phyloP scores from a whole-genome alignment of 2,888 invertebrate genomes.

The Drosophila anceps region DNA sequence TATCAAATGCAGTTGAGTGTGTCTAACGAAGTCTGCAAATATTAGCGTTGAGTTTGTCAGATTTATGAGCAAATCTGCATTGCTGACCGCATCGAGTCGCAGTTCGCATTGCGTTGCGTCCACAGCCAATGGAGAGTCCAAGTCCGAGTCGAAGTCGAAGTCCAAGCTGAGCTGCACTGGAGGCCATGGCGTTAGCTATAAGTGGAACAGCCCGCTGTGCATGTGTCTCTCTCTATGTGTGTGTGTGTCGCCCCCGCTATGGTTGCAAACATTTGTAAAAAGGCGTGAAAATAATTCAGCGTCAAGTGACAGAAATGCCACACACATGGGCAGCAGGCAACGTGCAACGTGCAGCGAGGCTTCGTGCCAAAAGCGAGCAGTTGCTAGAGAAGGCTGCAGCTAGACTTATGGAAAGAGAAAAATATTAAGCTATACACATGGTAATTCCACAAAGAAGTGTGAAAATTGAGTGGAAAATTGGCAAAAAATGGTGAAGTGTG shows the following conservation, averaged over 20 bases:
- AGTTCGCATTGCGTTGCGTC: slow-evolving; percentile 15
- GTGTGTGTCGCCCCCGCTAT: slow-evolving; percentile 69
- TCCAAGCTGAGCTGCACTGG: slow-evolving; percentile 42
- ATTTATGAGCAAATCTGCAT: slow-evolving; percentile 81
- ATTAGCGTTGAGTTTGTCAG: slow-evolving; percentile 81
- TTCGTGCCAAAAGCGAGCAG: slow-evolving; percentile 7
- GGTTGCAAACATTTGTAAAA: slow-evolving; percentile 80
- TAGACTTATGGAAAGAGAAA: neutral
- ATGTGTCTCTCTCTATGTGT: neutral
- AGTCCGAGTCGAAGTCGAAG: slow-evolving; percentile 16
- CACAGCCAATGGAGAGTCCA: slow-evolving; percentile 8
- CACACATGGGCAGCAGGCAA: slow-evolving; percentile 52
- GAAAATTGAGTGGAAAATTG: slow-evolving; percentile 10
- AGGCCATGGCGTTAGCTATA: slow-evolving; percentile 71
- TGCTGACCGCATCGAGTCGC: slow-evolving; percentile 67
- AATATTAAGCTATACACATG: slow-evolving; percentile 6
- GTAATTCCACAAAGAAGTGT: slow-evolving; percentile 1
- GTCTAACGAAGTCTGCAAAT: slow-evolving; percentile 82
- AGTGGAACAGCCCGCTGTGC: slow-evolving; percentile 69
- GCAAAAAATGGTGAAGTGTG: neutral
- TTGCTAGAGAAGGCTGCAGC: slow-evolving; percentile 37
- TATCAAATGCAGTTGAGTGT: slow-evolving; percentile 81
- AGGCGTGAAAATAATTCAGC: slow-evolving; percentile 81
- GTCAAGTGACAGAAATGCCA: slow-evolving; percentile 81
- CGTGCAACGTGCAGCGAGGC: slow-evolving; percentile 15